phyloP scores from a whole-genome alignment of 2,797 vertebrate genomes.

The Anisognathus igniventris region DNA sequence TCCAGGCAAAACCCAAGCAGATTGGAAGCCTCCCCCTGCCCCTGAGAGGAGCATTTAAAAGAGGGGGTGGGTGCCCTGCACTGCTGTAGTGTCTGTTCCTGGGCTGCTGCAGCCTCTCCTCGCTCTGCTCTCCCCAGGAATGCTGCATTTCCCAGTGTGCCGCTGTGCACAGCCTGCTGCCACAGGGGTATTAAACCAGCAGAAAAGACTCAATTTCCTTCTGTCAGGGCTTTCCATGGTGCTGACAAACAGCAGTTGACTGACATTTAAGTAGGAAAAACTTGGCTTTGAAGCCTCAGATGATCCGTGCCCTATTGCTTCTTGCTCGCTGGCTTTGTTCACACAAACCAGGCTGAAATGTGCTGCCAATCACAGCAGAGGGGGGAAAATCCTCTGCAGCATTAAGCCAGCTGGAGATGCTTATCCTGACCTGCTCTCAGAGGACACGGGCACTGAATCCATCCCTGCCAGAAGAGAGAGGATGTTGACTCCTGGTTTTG shows the following conservation, averaged over 20 bases:
- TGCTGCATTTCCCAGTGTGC: neutral
- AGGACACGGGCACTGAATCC: neutral
- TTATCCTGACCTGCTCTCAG: constrained; percentile 33
- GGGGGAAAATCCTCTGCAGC: constrained; percentile 14
- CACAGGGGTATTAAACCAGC: neutral
- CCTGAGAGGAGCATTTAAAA: neutral
- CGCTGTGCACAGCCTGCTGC: neutral
- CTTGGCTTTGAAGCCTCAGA: constrained; percentile 51
- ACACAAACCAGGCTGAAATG: constrained; percentile 45
- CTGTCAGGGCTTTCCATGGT: constrained; percentile 35
- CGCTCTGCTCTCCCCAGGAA: neutral
- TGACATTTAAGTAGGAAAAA: constrained; percentile 58
- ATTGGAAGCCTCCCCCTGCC: neutral
- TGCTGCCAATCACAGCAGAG: constrained; percentile 37
- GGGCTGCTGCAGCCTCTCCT: neutral
- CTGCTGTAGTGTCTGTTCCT: no score
- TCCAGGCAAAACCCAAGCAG: neutral
- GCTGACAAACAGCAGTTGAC: constrained; percentile 44
- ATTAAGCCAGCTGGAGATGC: constrained; percentile 2
- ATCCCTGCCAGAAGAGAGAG: neutral
- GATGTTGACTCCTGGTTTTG: neutral
- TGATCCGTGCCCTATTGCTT: constrained; percentile 35
- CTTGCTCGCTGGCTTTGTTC: constrained; percentile 32
- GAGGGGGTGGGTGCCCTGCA: rapidly evolving
- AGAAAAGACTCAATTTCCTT: constrained; percentile 57